These are phyloP conservation scores for Mormyrus proboscirostris DNA, from an alignment of 2,797 vertebrate genomes.

Conservation along the genomic window DNA sequence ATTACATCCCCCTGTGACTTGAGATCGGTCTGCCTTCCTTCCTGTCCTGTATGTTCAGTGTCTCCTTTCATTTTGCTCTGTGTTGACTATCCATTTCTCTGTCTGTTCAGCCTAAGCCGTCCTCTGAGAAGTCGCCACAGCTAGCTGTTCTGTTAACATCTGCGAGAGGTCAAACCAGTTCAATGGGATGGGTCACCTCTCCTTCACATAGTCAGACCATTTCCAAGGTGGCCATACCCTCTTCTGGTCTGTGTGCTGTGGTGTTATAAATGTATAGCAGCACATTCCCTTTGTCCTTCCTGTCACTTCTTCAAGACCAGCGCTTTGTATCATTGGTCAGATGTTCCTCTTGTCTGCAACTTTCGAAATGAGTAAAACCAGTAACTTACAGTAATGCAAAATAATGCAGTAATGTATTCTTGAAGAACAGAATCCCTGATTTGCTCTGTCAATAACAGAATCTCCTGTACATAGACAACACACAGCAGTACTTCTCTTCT, in stretches of 20 bases:
- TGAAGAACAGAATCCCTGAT: neutral
- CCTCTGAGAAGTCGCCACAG: conserved; percentile 75
- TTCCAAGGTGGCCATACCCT: conserved; percentile 58
- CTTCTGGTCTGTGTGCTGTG: neutral
- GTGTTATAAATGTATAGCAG: neutral
- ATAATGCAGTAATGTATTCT: neutral
- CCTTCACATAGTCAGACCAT: conserved; percentile 63
- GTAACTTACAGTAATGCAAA: neutral
- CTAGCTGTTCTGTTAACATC: conserved; percentile 71
- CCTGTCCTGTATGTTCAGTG: conserved; percentile 33
- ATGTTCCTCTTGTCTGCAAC: neutral
- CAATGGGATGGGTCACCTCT: conserved; percentile 70
- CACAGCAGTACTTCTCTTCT: neutral
- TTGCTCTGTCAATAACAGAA: neutral
- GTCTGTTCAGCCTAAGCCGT: conserved; percentile 75
- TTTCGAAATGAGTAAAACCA: neutral
- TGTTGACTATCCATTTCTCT: conserved; percentile 66
- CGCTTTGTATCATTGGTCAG: neutral
- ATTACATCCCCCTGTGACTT: conserved; percentile 10
- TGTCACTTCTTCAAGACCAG: neutral
- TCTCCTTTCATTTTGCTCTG: conserved; percentile 24
- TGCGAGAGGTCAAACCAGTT: conserved; percentile 67
- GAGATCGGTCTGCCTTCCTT: conserved; percentile 41
- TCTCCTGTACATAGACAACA: neutral
- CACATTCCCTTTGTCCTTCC: neutral